A percentile compares a stretch with the other conserved stretches of the same genome.
Evolutionary conservation across 2,888 invertebrate genomes (phyloP).

Genomic region (Phortica okadai): DNA sequence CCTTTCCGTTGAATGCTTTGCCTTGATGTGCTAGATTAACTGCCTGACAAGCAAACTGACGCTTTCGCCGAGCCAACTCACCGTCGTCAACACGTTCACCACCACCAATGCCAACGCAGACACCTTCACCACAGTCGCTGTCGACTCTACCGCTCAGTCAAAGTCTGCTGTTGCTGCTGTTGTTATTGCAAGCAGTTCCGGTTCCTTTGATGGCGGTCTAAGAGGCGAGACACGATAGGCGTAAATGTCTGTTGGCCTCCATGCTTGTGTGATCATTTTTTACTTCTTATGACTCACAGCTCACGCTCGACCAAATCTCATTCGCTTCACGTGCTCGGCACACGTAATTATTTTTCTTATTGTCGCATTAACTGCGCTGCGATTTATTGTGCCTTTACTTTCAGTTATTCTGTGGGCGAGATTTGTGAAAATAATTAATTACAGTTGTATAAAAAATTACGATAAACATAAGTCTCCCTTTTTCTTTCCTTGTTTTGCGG

Average conservation of each 20-base stretch:
- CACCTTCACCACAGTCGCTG: too few relatives aligned
- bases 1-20: conserved; percentile 64
- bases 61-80: conserved; percentile 46
- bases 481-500: too few relatives aligned
- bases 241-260: not conserved
- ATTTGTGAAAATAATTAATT: conserved; percentile 65
- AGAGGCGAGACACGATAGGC: not conserved
- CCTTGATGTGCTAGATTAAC: conserved; percentile 72
- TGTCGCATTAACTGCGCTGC: conserved; percentile 67
- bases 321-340: conserved; percentile 66
- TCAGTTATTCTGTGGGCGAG: conserved; percentile 46
- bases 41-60: conserved; percentile 67
- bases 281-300: not conserved
- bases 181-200: conserved; percentile 35
- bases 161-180: conserved; percentile 52
- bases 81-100: conserved; percentile 32
- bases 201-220: not conserved
- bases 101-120: too few relatives aligned
- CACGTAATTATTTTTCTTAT: conserved; percentile 71
- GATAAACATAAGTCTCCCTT: not conserved
- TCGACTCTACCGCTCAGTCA: conserved; percentile 34
- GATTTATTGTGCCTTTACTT: conserved; percentile 58
- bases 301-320: conserved; percentile 20
- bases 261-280: conserved; percentile 27
- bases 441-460: conserved; percentile 43